phyloP scores from a whole-genome alignment of 2,113 vertebrate genomes.

The Triplophysa tibetana region DNA sequence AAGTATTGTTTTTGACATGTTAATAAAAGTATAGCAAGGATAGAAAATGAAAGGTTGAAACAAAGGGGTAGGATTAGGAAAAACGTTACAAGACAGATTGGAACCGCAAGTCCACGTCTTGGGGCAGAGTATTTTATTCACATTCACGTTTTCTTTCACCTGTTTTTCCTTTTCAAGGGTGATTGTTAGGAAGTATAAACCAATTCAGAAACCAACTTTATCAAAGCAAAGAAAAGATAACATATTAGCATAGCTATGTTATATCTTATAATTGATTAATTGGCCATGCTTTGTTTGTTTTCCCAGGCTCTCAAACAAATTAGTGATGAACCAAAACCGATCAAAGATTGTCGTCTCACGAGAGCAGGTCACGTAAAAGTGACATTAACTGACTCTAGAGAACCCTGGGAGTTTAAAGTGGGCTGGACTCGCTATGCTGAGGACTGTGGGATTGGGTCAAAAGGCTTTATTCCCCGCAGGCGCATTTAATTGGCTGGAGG shows the following conservation, averaged over 20 bases:
- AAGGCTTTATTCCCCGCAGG: constrained; percentile 22
- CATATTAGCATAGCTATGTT: constrained; percentile 7
- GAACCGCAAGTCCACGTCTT: no score
- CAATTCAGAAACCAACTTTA: constrained; percentile 11
- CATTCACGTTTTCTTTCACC: no score
- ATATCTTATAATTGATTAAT: constrained; percentile 28
- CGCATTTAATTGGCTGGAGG: constrained; percentile 25
- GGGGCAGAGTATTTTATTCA: no score
- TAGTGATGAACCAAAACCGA: constrained; percentile 16
- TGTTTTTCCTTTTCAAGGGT: neutral
- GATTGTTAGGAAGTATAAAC: neutral
- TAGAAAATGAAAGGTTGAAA: neutral
- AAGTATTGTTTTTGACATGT: neutral
- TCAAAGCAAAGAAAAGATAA: constrained; percentile 2
- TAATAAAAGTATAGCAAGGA: neutral
- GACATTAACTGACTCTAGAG: constrained; percentile 23
- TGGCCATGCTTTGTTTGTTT: constrained; percentile 31
- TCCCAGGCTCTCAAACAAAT: constrained; percentile 16
- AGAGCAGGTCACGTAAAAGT: constrained; percentile 20
- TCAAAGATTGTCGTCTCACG: constrained; percentile 17
- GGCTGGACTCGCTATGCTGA: constrained; percentile 2
- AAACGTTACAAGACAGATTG: neutral
- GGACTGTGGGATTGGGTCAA: constrained; percentile 23
- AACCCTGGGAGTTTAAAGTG: constrained; percentile 6
- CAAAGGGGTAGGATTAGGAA: neutral